Base-by-base conservation (phyloP, 2,888 invertebrate genomes). In the Papilio gigon region DNA sequence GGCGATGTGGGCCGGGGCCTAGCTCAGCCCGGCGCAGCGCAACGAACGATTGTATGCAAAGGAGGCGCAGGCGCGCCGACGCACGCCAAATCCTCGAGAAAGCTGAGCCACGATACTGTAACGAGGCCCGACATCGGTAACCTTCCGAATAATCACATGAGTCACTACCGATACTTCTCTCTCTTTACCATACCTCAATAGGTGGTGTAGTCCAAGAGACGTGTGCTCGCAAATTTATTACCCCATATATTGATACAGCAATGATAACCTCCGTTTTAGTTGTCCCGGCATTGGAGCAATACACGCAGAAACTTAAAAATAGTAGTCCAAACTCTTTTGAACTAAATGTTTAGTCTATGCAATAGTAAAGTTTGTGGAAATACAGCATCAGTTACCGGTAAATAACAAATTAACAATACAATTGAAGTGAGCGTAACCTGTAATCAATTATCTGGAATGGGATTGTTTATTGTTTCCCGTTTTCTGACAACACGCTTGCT, bases 11-110 rank as follows among this genome's bases (percentile, higher is more conserved):
- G 89, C 71, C 73, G 72, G 74, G 72, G 75, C 74, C 76, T 76
- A 75, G 77, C 75, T 70, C 67, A 60, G 76, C 74, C 78, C 80
- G 82, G 83, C 81, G 80, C 75, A 71, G 73, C 71, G 80, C 78
- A 79, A 84, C 80, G 83, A 80, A 84, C 80, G 84, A 90, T 90
- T 91, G 90, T 92, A 90, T 91, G 90, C 83, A 88, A 92, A 92
- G 87, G 79, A 90, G 90, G 86, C 84, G 84, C 83, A 83, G 86
- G 87, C 87, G 86, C 85, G 81, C 85, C 79, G 80, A 82, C 81
- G 80, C 80, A 77, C 78, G 73, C 72, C 77, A 75, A 76, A 76
- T 79, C 81, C 79, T 82, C 82, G 80, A 83, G 86, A 87, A 87
- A 87, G 85, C 83, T 74, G 69, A 71, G 74, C 71, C 62, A 60